These are phyloP conservation scores for Chelmon rostratus DNA, from an alignment of 2,797 vertebrate genomes.

Conservation along the genomic window DNA sequence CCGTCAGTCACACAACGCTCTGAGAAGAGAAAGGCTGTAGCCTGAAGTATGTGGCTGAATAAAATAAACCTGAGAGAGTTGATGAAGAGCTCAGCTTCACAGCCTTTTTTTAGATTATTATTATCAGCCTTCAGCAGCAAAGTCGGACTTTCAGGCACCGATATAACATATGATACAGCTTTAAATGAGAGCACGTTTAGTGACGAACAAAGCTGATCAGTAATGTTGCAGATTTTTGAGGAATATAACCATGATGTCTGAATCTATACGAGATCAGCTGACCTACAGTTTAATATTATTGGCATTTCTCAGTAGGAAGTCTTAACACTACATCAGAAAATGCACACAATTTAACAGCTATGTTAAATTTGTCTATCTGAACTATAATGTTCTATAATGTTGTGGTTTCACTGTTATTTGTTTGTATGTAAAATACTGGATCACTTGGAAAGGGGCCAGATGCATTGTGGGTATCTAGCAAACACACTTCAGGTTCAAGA, in stretches of 20 bases:
- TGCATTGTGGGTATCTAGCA: background rate
- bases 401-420: too few relatives aligned
- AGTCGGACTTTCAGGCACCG: background rate
- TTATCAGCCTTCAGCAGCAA: background rate
- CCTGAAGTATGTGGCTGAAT: background rate
- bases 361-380: too few relatives aligned
- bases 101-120: background rate
- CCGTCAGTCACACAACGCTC: background rate
- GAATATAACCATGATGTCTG: too few relatives aligned
- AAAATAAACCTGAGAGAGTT: conserved; percentile 6
- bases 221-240: background rate
- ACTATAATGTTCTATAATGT: too few relatives aligned
- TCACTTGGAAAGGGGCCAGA: background rate
- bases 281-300: background rate
- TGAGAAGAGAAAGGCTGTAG: background rate
- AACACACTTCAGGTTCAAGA: background rate
- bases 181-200: background rate
- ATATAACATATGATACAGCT: too few relatives aligned
- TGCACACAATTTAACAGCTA: background rate
- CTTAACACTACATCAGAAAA: background rate
- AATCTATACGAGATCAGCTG: background rate
- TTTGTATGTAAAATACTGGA: background rate
- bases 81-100: conserved; percentile 9
- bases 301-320: background rate
- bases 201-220: background rate